Evolutionary conservation across 2,797 vertebrate species (phyloP).

Genomic region (Lithobates pipiens): DNA sequence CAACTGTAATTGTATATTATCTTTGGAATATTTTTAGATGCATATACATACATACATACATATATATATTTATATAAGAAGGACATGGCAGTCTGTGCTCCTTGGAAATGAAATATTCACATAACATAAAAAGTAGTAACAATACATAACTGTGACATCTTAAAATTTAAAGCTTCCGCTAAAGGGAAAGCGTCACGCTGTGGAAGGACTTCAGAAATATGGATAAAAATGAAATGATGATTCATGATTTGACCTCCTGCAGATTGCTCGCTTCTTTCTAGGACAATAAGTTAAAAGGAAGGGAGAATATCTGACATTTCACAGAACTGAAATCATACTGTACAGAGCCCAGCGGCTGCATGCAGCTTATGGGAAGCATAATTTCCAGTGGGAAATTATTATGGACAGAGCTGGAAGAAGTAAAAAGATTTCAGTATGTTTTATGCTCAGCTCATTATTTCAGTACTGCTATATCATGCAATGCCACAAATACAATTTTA

Average conservation of each 20-base stretch:
- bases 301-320: neutral
- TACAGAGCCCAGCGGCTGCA: neutral
- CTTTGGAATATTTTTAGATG: constrained; percentile 39
- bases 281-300: neutral
- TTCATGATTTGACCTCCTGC: neutral
- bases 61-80: constrained; percentile 12
- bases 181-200: constrained; percentile 13
- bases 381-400: neutral
- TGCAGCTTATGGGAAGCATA: constrained; percentile 1
- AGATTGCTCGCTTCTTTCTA: neutral
- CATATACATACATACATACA: too few relatives aligned
- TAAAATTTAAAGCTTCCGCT: constrained; percentile 43
- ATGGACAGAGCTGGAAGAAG: neutral
- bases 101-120: constrained; percentile 20
- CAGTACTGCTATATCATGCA: neutral
- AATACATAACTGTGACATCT: constrained; percentile 24
- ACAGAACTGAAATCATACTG: neutral
- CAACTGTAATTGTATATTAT: constrained; percentile 42
- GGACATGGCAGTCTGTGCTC: neutral
- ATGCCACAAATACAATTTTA: too few relatives aligned
- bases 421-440: neutral
- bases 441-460: neutral
- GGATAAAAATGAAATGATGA: constrained; percentile 16
- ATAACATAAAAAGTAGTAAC: constrained; percentile 37
- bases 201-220: constrained; percentile 21